Evolutionary conservation across 2,797 vertebrate species (phyloP).

Genomic region (Aphelocoma californica): DNA sequence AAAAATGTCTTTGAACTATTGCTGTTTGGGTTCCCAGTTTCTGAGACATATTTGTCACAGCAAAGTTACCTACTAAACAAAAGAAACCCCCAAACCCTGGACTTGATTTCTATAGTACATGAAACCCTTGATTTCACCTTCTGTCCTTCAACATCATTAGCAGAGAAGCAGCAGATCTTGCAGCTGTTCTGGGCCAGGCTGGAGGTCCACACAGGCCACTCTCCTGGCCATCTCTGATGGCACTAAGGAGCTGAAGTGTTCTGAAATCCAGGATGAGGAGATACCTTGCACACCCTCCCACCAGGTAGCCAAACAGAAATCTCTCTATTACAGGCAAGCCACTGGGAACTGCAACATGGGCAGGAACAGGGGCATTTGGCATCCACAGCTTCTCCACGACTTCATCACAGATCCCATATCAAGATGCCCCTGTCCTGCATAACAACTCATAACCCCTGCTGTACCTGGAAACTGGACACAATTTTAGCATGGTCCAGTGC

Average conservation of each 20-base stretch:
- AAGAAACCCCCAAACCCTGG: too few species aligned
- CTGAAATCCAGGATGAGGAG: not conserved
- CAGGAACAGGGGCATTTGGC: not conserved
- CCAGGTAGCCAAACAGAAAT: not conserved
- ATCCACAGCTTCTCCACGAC: not conserved
- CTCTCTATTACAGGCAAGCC: not conserved
- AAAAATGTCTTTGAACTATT: constrained; percentile 31
- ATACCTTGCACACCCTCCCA: not conserved
- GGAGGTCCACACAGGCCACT: not conserved
- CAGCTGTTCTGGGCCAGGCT: not conserved
- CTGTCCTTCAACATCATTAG: not conserved
- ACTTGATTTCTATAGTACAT: not conserved
- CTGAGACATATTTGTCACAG: not conserved
- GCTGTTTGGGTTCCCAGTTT: not conserved
- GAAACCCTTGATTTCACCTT: not conserved
- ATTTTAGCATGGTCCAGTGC: not conserved
- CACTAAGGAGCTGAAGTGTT: not conserved
- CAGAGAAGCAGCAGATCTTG: not conserved
- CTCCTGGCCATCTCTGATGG: accelerated
- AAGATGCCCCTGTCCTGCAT: not conserved
- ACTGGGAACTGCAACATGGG: accelerated
- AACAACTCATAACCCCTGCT: not conserved
- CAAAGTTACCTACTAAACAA: not conserved
- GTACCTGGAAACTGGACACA: not conserved
- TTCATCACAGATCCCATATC: not conserved